phyloP scores from a whole-genome alignment of 2,888 invertebrate species.

The Meghimatium bilineatum region DNA sequence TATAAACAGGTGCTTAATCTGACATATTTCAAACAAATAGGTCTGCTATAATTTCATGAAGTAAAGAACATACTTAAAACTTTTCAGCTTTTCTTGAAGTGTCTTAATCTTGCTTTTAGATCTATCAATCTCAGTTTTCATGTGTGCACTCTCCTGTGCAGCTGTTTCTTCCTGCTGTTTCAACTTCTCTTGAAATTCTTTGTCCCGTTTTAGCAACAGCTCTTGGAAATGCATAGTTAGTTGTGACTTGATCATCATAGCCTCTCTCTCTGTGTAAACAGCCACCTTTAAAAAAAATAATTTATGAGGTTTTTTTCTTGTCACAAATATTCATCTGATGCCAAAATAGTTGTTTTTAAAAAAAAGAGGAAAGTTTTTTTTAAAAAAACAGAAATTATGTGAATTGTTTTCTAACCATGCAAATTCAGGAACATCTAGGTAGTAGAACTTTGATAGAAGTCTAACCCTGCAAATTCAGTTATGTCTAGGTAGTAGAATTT shows the following conservation, averaged over 20 bases:
- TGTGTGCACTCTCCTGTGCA: constrained; percentile 47
- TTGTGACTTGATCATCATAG: constrained; percentile 59
- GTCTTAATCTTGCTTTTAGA: constrained; percentile 18
- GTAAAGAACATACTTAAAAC: constrained; percentile 7
- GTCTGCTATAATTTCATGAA: background rate
- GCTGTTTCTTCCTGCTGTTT: constrained; percentile 63
- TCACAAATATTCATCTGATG: background rate
- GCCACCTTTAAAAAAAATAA: constrained; percentile 53
- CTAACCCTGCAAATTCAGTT: no score
- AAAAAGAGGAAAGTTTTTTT: no score
- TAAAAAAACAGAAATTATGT: no score
- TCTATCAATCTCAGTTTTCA: constrained; percentile 22
- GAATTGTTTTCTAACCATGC: no score
- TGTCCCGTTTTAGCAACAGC: constrained; percentile 72
- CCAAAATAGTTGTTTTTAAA: no score
- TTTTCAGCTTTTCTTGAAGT: constrained; percentile 20
- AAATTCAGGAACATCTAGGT: no score
- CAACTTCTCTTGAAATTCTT: constrained; percentile 55
- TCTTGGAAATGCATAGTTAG: constrained; percentile 74
- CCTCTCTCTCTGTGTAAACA: constrained; percentile 70
- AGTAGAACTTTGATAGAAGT: no score
- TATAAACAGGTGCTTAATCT: no score
- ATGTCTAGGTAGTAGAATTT: no score
- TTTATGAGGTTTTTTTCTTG: background rate
- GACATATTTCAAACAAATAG: no score